Evolutionary conservation across 2,797 vertebrate genomes (phyloP).

Genomic region (Dendrocincla tyrannina): DNA sequence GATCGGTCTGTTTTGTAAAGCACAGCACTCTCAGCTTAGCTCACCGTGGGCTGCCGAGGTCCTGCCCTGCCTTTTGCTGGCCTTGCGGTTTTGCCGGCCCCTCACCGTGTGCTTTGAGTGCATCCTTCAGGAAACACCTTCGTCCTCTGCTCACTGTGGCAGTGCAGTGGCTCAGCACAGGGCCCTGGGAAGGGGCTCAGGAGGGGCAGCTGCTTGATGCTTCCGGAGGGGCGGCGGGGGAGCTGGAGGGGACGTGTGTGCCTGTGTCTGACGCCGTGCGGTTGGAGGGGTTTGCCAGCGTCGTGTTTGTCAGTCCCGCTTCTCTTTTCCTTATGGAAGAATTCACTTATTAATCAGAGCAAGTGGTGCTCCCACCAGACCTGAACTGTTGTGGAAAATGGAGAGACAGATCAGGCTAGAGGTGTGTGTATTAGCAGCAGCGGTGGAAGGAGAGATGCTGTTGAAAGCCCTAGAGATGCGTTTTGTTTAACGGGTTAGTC

Average conservation of each 20-base stretch:
- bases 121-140: neutral
- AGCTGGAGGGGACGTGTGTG: neutral
- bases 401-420: neutral
- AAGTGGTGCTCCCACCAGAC: neutral
- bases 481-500: neutral
- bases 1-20: neutral
- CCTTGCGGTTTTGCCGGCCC: neutral
- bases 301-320: fast-evolving
- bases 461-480: neutral
- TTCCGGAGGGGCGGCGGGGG: fast-evolving
- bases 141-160: neutral
- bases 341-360: neutral
- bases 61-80: constrained; percentile 44
- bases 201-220: neutral
- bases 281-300: neutral
- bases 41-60: neutral
- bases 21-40: neutral
- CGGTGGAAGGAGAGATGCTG: neutral
- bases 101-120: fast-evolving
- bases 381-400: neutral
- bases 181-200: neutral
- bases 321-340: neutral
- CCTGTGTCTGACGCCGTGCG: fast-evolving
- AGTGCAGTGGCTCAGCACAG: neutral
- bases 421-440: fast-evolving